Percentiles rank a stretch among this genome's conserved stretches.
Conservation (phyloP, 2,888 invertebrate genomes). For the Helicoverpa assulta region DNA sequence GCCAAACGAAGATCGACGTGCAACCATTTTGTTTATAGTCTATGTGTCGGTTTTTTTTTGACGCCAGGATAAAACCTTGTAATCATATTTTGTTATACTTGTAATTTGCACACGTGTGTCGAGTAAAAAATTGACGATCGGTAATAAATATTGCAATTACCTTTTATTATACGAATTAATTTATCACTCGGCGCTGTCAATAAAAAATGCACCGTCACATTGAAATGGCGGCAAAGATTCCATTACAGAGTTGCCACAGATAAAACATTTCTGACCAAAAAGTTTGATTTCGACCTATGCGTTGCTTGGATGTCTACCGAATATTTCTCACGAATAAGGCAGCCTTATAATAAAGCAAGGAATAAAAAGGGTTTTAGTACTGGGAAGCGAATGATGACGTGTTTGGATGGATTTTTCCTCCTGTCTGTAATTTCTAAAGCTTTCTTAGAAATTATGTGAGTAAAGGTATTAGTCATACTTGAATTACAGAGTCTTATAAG, state of each 20-base stretch:
- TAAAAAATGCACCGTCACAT: constrained; percentile 42
- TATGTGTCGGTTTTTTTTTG: constrained; percentile 52
- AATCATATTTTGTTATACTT: constrained; percentile 64
- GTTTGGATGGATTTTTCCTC: constrained; percentile 62
- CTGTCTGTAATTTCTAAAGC: constrained; percentile 56
- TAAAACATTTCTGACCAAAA: constrained; percentile 25
- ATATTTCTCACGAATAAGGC: constrained; percentile 63
- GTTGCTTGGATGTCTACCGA: constrained; percentile 42
- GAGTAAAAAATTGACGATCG: constrained; percentile 57
- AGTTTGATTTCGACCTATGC: constrained; percentile 41
- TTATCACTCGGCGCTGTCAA: constrained; percentile 34
- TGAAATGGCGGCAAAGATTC: constrained; percentile 54
- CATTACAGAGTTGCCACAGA: constrained; percentile 24
- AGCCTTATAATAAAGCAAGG: constrained; percentile 39
- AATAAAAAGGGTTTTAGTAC: constrained; percentile 63
- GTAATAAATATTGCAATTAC: constrained; percentile 65
- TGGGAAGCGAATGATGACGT: constrained; percentile 59
- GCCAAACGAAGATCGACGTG: constrained; percentile 57
- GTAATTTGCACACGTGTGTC: constrained; percentile 56
- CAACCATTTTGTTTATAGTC: constrained; percentile 66
- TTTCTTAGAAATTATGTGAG: constrained; percentile 63
- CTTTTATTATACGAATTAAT: constrained; percentile 61
- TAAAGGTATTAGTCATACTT: constrained; percentile 43
- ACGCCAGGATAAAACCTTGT: constrained; percentile 58
- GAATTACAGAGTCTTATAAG: constrained; percentile 12